Evolutionary conservation across 2,888 invertebrate genomes (phyloP), one percentile per base, ranked within the genome.

Genomic region (Mesochorus sp.): DNA sequence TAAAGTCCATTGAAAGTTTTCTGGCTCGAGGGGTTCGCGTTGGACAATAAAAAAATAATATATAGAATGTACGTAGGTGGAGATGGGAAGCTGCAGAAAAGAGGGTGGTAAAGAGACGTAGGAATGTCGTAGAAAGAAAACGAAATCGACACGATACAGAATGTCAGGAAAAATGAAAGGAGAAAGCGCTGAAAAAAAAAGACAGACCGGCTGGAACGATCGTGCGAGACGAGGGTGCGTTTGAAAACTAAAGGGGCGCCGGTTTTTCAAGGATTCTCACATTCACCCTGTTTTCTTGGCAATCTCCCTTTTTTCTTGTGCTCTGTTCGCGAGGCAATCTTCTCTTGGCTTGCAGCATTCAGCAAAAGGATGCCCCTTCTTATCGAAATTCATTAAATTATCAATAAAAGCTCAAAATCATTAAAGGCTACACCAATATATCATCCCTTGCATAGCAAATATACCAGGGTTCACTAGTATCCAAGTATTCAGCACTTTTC

Each of bases 1-100:
- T 83, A 84, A 86, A 87, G 87, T 88, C 87, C 87, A 89, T 89
- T 87, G 85, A 88, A 89, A 87, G 80, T 86, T 83, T 71, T 75
- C 79, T 77, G 83, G 81, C 81, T 76, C 70, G 74, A 76, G 80
- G 77, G 79, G 21, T 70, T 73, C 55, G 68, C 80, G 74, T n/a
- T n/a, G 82, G 81, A 82, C 83, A 84, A 85, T 85, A 87, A 87
- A 87, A 85, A 81, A 81, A 82, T 51, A 10, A 47, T 49, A 59
- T 55, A 78, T 64, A 64, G n/a, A n/a, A n/a, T n/a, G n/a, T 26
- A 44, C 19, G 44, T 34, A 31, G 24, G 21, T 39, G 24, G 47
- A 39, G 49, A 64, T 28, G 26, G 24, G 31, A 51, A 31, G 39
- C 64, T 19, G 14, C 34, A 67, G 59, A 67, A 72, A 62, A 24